A percentile compares a stretch with the other conserved stretches of the same genome.
Evolutionary conservation across 23 tunicate species (phyloP).

Genomic region (Aplidium turbinatum): DNA sequence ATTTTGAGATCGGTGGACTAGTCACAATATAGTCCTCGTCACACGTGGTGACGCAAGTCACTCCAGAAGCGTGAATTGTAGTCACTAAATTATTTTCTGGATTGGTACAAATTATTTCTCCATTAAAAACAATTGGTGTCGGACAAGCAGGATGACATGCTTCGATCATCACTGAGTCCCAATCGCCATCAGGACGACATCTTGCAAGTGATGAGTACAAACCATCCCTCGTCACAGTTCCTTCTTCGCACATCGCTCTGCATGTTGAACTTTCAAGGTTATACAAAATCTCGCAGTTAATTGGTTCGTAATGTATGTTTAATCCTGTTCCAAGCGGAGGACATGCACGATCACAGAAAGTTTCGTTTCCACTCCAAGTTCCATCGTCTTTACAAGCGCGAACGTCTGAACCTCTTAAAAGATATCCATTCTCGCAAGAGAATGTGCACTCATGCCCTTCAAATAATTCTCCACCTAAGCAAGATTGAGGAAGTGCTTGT

Average conservation of each 20-base stretch:
- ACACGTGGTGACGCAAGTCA: conserved; percentile 33
- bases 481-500: conserved; percentile 32
- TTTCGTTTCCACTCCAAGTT: conserved; percentile 36
- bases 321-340: background rate
- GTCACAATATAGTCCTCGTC: conserved; percentile 25
- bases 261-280: conserved; percentile 21
- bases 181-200: conserved; percentile 40
- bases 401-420: conserved; percentile 34
- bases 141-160: conserved; percentile 33
- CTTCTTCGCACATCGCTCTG: conserved; percentile 20
- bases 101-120: conserved; percentile 15
- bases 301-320: conserved; percentile 22
- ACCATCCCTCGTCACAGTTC: conserved; percentile 8
- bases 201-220: background rate
- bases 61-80: background rate
- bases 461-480: conserved; percentile 46
- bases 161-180: conserved; percentile 18
- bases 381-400: conserved; percentile 36
- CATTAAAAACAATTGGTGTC: conserved; percentile 20
- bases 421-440: conserved; percentile 42
- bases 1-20: conserved; percentile 13
- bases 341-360: conserved; percentile 37
- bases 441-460: conserved; percentile 42
- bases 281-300: conserved; percentile 1
- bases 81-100: background rate